These are phyloP conservation scores for Diplogasteroides magnus DNA, from an alignment of 1,140 invertebrate genomes.

Conservation along the genomic window DNA sequence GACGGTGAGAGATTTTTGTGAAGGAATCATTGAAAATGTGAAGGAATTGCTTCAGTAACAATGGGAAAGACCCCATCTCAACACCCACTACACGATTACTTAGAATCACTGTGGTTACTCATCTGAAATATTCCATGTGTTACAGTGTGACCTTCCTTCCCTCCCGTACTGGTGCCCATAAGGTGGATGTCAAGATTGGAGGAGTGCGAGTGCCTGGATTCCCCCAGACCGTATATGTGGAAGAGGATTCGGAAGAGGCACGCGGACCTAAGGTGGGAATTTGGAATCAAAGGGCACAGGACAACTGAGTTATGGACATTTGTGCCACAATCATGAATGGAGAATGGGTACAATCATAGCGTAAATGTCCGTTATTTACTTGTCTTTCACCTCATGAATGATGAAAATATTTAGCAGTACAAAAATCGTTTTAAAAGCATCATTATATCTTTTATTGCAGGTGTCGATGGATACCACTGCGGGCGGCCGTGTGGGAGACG, in stretches of 20 bases:
- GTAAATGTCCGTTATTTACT: background rate
- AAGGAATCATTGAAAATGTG: no score
- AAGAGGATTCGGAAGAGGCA: background rate
- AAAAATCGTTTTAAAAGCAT: no score
- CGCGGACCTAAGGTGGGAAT: background rate
- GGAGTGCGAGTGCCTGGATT: conserved; percentile 66
- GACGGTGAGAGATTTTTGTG: no score
- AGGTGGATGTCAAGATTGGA: conserved; percentile 80
- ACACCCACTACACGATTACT: no score
- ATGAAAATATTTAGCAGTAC: background rate
- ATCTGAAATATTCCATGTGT: no score
- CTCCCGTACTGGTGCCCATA: conserved; percentile 78
- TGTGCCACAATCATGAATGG: no score
- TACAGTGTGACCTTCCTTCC: conserved; percentile 78
- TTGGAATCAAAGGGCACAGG: no score
- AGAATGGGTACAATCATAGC: background rate
- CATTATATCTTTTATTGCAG: no score
- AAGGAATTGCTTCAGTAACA: no score
- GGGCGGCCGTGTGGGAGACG: conserved; percentile 46
- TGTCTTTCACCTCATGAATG: background rate
- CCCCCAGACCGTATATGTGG: conserved; percentile 40
- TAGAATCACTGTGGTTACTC: no score
- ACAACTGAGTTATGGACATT: background rate
- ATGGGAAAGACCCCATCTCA: no score
- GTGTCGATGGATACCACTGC: no score